A percentile compares a stretch with the other conserved stretches of the same genome.
phyloP scores from a whole-genome alignment of 2,113 vertebrate species.

The Labrus mixtus region DNA sequence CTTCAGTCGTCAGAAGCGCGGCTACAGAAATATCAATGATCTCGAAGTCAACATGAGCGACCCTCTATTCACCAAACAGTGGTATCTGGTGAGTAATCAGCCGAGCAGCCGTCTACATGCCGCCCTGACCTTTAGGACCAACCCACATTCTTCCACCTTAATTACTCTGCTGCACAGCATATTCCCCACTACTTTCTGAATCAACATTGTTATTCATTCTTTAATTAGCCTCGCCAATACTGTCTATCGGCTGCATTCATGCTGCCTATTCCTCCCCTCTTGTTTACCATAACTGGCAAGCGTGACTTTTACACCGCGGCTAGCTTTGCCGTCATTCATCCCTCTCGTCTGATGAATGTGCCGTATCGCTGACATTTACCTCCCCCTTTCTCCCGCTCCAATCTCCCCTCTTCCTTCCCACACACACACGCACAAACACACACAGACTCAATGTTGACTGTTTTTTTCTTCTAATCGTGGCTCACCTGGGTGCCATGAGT shows the following conservation, averaged over 20 bases:
- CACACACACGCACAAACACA: too few species aligned
- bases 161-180: conserved; percentile 59
- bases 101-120: conserved; percentile 43
- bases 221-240: conserved; percentile 64
- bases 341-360: conserved; percentile 44
- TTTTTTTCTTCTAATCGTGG: conserved; percentile 52
- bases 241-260: conserved; percentile 24
- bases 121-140: conserved; percentile 67
- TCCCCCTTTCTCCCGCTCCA: conserved; percentile 26
- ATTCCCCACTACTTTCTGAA: conserved; percentile 55
- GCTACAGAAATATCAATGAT: conserved; percentile 93
- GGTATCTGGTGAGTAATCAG: conserved; percentile 94
- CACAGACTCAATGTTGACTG: conserved; percentile 43
- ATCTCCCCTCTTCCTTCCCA: not conserved
- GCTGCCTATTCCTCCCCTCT: conserved; percentile 40
- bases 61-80: conserved; percentile 97
- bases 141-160: conserved; percentile 53
- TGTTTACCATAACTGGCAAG: conserved; percentile 56
- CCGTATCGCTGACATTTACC: conserved; percentile 74
- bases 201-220: conserved; percentile 59
- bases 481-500: conserved; percentile 61
- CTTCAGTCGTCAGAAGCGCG: conserved; percentile 93
- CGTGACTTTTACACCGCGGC: conserved; percentile 44
- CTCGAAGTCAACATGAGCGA: conserved; percentile 96
- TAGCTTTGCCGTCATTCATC: conserved; percentile 48